Base-by-base conservation (phyloP, 2,888 invertebrate genomes). In the Mylabris sibirica region DNA sequence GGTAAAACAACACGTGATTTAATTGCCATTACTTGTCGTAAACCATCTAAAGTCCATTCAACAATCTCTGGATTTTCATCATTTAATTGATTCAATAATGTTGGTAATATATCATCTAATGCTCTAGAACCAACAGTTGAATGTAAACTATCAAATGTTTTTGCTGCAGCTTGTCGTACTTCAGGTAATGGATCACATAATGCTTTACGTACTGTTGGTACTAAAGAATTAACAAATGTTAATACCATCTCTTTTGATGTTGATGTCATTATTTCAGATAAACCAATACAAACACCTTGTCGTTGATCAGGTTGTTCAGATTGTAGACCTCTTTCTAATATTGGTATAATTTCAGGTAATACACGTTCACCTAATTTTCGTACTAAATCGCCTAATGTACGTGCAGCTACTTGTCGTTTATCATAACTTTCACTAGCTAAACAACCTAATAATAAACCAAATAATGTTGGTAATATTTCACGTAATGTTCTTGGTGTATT, bases 261-360 rank as follows among this genome's bases (percentile, higher is more conserved):
- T 63, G 98, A 97, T 5, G 93, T 92, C 92, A 99, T 97, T 80
- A 99, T 99, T 88, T 99, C 99, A 0, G 97, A 95, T 38, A 99
- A 89, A 0, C 98, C 99, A 82, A 99, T 97, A 85, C 99, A 99
- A 9, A 99, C 99, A 74, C 99, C 99, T 86, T 99, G 98, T 17
- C 99, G 88, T 87, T 99, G 97, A 86, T 99, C 98, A 0, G 97
- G 88, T 75, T 95, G 92, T 60, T 95, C 93, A 0, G 97, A 97
- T 78, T 94, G 93, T 74, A 99, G 87, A 1, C 99, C 99, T 74
- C 92, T 89, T 86, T 99, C 98, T 75, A 99, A 87, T 81, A 99
- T 98, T 0, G 99, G 99, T 81, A 99, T 97, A 70, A 99, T 98
- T 87, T 99, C 98, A 0, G 98, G 98, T 72, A 99, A 86, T 24